Percentiles rank a stretch among this genome's conserved stretches.
phyloP scores from a whole-genome alignment of 2,797 vertebrate genomes.

The Loriculus beryllinus region DNA sequence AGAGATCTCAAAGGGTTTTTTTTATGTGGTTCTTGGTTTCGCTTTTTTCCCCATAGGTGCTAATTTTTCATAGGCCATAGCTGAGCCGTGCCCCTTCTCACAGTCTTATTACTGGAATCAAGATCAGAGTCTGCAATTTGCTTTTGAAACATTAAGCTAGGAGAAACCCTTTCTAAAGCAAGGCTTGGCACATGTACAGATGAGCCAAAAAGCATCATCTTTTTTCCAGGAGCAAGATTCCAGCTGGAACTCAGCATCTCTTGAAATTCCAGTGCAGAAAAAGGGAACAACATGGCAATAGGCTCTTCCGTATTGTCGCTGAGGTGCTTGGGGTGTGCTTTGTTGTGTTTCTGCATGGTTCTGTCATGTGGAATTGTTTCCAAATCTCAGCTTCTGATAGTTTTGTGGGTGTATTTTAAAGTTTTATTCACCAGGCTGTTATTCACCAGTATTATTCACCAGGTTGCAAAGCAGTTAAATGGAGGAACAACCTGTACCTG shows the following conservation, averaged over 20 bases:
- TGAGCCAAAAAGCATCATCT: neutral
- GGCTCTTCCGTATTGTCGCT: neutral
- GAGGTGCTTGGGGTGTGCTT: neutral
- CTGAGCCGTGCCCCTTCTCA: neutral
- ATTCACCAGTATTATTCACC: neutral
- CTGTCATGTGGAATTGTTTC: neutral
- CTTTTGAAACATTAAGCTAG: neutral
- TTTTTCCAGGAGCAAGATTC: neutral
- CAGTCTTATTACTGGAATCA: neutral
- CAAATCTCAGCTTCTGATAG: neutral
- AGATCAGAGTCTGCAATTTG: neutral
- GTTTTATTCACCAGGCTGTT: neutral
- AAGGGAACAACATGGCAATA: neutral
- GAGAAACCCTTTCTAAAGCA: neutral
- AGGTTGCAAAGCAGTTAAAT: neutral
- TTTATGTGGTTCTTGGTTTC: neutral
- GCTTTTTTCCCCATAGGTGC: neutral
- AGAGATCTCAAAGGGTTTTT: neutral
- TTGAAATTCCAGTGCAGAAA: neutral
- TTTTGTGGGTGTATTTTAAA: neutral
- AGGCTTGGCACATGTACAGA: neutral
- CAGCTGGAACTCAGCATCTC: neutral
- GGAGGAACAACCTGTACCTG: neutral
- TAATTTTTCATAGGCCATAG: neutral
- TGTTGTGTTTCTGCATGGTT: neutral